Base-by-base conservation (phyloP, 2,113 vertebrate species). In the Megaleporinus macrocephalus region DNA sequence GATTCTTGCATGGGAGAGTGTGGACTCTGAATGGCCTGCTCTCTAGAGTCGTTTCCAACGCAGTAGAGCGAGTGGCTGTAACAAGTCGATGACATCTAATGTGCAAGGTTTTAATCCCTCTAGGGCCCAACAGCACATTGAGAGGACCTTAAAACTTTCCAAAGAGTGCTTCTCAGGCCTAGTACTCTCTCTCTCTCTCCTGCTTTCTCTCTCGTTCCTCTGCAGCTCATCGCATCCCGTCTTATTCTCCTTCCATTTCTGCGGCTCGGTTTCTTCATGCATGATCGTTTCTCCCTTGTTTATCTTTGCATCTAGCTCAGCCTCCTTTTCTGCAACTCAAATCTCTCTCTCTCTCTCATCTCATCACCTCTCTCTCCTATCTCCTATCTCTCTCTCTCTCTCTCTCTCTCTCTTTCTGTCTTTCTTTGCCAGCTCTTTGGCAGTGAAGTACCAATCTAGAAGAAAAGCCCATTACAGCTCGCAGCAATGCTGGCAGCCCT, bases 51-150 rank as follows among this genome's bases (percentile, higher is more conserved):
- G 84, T 88, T 88, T 89, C 86, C 88, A 88, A 62, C 88, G 88
- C 89, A 91, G 82, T 86, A 90, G 90, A 89, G 87, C 83, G 22
- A 22, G 55, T 82, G 86, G 84, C 73, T 89, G 90, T 90, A 91
- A 91, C 89, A 90, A 90, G 89, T 89, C 85, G 76, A 87, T 85
- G 83, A 82, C 85, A 73, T 87, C 84, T 30, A 27, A 87, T 81
- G 86, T 79, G 81, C 88, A 86, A 87, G 80, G 83, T 86, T 87
- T 86, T 88, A 89, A 90, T 90, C 89, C 87, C 86, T 78, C 71
- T 6, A 57, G 86, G 88, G 85, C 59, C 74, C 76, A 89, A 89
- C 83, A 83, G 16, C 74, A 79, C 36, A 63, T 70, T 36, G 16
- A 55, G 47, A 84, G 79, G 81, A 78, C 62, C 41, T 15, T 65